Evolutionary conservation across 2,888 invertebrate genomes (phyloP).

Genomic region (Metalampra italica): DNA sequence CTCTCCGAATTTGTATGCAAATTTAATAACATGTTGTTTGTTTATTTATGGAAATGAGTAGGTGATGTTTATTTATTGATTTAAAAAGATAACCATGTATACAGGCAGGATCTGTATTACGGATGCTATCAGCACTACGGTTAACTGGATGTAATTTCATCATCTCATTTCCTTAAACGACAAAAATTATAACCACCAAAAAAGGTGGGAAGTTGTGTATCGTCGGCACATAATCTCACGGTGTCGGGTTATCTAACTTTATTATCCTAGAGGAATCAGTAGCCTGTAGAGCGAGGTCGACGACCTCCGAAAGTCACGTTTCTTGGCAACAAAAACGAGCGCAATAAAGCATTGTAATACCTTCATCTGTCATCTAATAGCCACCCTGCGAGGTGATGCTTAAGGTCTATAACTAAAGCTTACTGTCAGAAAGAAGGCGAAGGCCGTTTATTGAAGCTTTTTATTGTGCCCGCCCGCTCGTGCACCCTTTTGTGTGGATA

Average conservation of each 20-base stretch:
- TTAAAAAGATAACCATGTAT: neutral
- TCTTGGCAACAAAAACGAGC: conserved; percentile 51
- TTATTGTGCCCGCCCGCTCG: conserved; percentile 45
- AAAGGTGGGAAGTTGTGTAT: conserved; percentile 50
- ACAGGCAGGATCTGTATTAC: too few relatives aligned
- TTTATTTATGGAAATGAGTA: conserved; percentile 2
- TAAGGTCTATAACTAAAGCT: conserved; percentile 61
- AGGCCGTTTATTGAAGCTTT: conserved; percentile 57
- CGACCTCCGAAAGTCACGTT: conserved; percentile 58
- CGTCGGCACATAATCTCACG: conserved; percentile 45
- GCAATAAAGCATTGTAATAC: conserved; percentile 64
- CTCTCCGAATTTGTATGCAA: conserved; percentile 55
- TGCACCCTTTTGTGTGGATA: conserved; percentile 46
- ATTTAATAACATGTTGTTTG: conserved; percentile 21
- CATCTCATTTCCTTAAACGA: conserved; percentile 28
- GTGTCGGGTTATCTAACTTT: conserved; percentile 39
- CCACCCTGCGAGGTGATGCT: conserved; percentile 47
- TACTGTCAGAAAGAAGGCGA: conserved; percentile 54
- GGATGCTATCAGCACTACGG: conserved; percentile 1
- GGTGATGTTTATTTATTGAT: neutral
- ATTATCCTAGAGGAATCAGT: conserved; percentile 54
- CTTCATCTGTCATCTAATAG: conserved; percentile 67
- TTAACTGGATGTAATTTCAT: conserved; percentile 2
- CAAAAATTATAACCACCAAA: conserved; percentile 35
- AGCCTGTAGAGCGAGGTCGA: conserved; percentile 41